Evolutionary conservation across 2,797 vertebrate species (phyloP).

Genomic region (Caiman crocodilus): DNA sequence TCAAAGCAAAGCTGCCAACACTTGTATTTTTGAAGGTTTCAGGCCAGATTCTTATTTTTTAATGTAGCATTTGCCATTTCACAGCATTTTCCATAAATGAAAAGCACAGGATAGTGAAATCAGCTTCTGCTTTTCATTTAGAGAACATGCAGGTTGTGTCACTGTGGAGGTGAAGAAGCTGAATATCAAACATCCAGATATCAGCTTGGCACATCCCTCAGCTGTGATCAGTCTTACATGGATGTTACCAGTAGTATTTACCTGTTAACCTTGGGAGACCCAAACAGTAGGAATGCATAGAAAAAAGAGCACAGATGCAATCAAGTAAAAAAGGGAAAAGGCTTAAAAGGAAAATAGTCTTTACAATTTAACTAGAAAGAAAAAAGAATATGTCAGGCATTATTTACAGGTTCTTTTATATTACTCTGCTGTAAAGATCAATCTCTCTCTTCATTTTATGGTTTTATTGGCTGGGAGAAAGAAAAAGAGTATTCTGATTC

Average conservation of each 20-base stretch:
- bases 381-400: neutral
- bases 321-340: neutral
- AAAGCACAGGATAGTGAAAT: neutral
- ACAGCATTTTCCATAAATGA: neutral
- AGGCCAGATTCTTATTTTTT: constrained; percentile 8
- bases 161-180: neutral
- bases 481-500: neutral
- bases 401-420: neutral
- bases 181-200: neutral
- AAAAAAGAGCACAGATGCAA: constrained; percentile 32
- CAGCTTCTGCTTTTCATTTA: constrained; percentile 13
- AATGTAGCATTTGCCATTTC: neutral
- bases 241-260: constrained; percentile 26
- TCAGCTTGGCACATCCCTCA: neutral
- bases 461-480: neutral
- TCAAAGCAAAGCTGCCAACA: neutral
- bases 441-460: neutral
- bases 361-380: neutral
- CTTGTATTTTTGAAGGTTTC: constrained; percentile 54
- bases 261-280: constrained; percentile 14
- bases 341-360: neutral
- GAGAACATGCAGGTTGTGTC: constrained; percentile 1
- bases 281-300: neutral
- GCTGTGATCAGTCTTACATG: constrained; percentile 4
- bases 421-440: neutral